Base-by-base conservation (phyloP, 2,888 invertebrate genomes). In the Ferrisia virgata region DNA sequence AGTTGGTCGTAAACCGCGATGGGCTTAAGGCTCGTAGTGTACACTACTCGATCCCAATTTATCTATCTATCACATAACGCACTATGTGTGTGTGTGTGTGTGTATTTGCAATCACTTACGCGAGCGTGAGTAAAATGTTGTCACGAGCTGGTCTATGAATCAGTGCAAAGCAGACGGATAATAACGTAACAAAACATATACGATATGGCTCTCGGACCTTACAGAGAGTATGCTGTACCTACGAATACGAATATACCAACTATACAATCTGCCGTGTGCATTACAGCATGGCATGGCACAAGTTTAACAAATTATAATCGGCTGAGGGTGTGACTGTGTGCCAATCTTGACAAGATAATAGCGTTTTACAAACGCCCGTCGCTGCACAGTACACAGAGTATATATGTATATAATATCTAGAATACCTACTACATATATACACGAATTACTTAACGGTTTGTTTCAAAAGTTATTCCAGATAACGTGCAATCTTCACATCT, bases 281-380 rank as follows among this genome's bases (percentile, higher is more conserved):
- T 69, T 69, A 15, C 8, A 11, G 22, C n/a, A 64, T n/a, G 25
- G 18, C 25, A 13, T 33, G n/a, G 72, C 72, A 36, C 33, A 76
- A 76, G 28, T 33, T 76, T 69, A 31, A 53, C 31, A 69, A 69
- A 69, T 69, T 76, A 76, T 76, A 76, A 76, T 76, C 72, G 36
- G 33, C 72, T 64, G 72, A 76, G 72, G 72, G 72, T 76, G 72
- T 76, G 72, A 33, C 36, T 76, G 22, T 76, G 72, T 76, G 72
- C 72, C 72, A 76, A 76, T 76, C 72, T 76, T 76, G 72, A 76
- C 72, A 76, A 76, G 72, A 76, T 76, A 76, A 76, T 76, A 76
- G 72, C 72, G 53, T 53, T 53, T 53, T 33, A 76, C 36, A 76
- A 28, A 76, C 72, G 72, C 72, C 72, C 15, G 64, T 28, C 39